These are phyloP conservation scores for Lates calcarifer DNA, from an alignment of 2,113 vertebrate genomes.

Conservation along the genomic window DNA sequence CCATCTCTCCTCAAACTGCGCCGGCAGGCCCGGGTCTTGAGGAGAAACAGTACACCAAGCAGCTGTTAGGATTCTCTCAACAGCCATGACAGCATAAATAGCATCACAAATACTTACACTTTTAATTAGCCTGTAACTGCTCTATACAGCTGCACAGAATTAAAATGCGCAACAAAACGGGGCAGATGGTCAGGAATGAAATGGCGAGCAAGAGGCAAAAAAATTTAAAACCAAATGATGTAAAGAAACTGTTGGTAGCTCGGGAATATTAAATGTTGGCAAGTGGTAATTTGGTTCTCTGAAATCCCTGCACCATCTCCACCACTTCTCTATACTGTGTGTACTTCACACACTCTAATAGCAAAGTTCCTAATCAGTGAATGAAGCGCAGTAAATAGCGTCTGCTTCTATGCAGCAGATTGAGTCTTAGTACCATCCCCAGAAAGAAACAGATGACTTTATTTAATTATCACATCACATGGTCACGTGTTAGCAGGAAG, in stretches of 20 bases:
- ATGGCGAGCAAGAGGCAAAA: conserved; percentile 9
- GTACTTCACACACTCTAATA: not conserved
- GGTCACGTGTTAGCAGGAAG: conserved; percentile 53
- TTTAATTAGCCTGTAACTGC: conserved; percentile 71
- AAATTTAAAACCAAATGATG: conserved; percentile 42
- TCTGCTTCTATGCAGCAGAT: not conserved
- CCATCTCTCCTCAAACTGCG: conserved; percentile 53
- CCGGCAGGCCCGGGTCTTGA: conserved; percentile 22
- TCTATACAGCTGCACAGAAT: conserved; percentile 58
- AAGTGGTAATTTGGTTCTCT: not conserved
- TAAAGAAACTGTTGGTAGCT: conserved; percentile 21
- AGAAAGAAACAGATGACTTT: conserved; percentile 28
- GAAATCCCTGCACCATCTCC: conserved; percentile 16
- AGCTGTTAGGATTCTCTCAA: conserved; percentile 65
- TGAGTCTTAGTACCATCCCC: not conserved
- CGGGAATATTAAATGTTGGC: conserved; percentile 2
- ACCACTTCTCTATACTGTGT: not conserved
- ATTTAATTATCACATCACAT: conserved; percentile 46
- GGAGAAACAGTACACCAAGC: conserved; percentile 49
- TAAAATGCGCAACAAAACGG: conserved; percentile 35
- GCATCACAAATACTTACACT: conserved; percentile 63
- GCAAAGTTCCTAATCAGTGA: not conserved
- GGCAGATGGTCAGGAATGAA: conserved; percentile 57
- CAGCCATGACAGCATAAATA: conserved; percentile 59
- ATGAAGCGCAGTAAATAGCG: not conserved